Percentiles rank a stretch among this genome's conserved stretches.
phyloP scores from a whole-genome alignment of 1,140 invertebrate genomes.

The Thalassaphorura encarpata region DNA sequence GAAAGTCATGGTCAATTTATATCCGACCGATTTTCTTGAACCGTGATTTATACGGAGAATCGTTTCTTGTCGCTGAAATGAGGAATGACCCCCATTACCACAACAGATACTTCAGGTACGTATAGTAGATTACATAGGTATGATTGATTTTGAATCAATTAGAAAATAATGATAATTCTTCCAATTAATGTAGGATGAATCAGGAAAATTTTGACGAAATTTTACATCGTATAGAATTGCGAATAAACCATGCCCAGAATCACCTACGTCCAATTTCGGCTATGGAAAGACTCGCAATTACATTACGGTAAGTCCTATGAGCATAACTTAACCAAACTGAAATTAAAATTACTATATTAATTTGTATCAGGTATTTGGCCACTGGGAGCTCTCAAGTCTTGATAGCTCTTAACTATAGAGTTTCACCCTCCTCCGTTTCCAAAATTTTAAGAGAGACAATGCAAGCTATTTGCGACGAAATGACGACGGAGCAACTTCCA shows the following conservation, averaged over 20 bases:
- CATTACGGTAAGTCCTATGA: background rate
- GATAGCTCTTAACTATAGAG: constrained; percentile 8
- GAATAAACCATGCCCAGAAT: background rate
- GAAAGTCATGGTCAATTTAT: background rate
- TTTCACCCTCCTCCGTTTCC: background rate
- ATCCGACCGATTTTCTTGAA: background rate
- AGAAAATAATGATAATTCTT: background rate
- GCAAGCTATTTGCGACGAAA: constrained; percentile 3
- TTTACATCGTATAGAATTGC: background rate
- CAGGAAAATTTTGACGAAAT: constrained; percentile 1
- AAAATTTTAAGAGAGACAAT: background rate
- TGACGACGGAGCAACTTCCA: background rate
- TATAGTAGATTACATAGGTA: background rate
- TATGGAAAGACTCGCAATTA: background rate
- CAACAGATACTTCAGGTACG: background rate
- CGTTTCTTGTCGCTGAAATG: background rate
- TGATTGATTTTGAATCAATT: background rate
- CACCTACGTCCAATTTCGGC: background rate
- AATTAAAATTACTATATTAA: background rate
- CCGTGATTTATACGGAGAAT: background rate
- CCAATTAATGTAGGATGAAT: background rate
- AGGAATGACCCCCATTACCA: background rate
- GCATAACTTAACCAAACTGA: background rate
- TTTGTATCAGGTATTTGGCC: constrained; percentile 10
- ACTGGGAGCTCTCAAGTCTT: constrained; percentile 1